phyloP scores from a whole-genome alignment of 2,888 invertebrate genomes.

The Calameuta filiformis region DNA sequence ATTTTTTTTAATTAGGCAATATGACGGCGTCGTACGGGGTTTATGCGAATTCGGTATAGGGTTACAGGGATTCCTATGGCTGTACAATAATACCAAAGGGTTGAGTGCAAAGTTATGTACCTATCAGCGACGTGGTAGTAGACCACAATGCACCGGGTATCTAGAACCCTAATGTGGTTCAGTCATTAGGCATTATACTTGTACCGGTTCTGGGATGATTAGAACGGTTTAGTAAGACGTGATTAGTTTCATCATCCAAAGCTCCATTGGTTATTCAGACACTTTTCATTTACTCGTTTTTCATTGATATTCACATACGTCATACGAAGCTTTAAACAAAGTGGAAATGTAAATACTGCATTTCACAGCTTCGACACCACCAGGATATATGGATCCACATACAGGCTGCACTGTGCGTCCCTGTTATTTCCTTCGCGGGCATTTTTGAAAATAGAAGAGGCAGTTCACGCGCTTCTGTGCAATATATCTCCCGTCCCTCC shows the following conservation, averaged over 20 bases:
- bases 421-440: not conserved
- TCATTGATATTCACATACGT: not conserved
- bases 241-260: constrained; percentile 31
- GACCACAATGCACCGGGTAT: constrained; percentile 33
- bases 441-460: not conserved
- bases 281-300: not conserved
- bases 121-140: constrained; percentile 33
- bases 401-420: not conserved
- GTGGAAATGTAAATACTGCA: not conserved
- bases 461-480: not conserved
- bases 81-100: constrained; percentile 7
- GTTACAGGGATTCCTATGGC: not conserved
- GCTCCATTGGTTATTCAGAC: not conserved
- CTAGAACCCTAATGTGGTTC: constrained; percentile 33
- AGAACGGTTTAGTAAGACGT: constrained; percentile 38
- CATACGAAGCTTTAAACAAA: not conserved
- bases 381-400: not conserved
- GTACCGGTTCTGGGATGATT: constrained; percentile 28
- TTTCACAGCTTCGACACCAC: not conserved
- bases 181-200: constrained; percentile 44
- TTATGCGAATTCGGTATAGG: not conserved
- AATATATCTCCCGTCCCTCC: not conserved
- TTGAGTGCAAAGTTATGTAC: constrained; percentile 52
- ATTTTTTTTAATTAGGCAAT: constrained; percentile 31
- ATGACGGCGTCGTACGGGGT: constrained; percentile 23